phyloP scores from a whole-genome alignment of 2,888 invertebrate genomes.

The Enchytraeus crypticus region DNA sequence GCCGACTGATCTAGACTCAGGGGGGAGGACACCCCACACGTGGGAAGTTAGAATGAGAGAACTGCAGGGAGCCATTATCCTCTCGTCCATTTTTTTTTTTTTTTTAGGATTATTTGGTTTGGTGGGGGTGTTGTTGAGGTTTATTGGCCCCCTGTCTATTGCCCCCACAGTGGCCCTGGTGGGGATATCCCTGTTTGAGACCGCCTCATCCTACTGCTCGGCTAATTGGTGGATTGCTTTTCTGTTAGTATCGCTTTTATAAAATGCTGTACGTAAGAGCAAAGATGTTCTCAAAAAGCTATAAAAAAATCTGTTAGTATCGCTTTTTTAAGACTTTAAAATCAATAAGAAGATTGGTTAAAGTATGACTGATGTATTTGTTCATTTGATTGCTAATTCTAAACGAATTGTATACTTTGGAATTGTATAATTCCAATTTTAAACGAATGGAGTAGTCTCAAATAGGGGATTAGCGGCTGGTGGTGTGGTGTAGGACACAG shows the following conservation, averaged over 20 bases:
- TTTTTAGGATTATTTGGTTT: slow-evolving; percentile 63
- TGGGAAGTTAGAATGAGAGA: too few relatives aligned
- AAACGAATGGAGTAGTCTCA: too few relatives aligned
- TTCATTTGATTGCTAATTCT: too few relatives aligned
- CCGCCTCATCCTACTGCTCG: slow-evolving; percentile 67
- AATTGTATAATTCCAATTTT: too few relatives aligned
- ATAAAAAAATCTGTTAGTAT: background rate
- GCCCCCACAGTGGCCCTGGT: slow-evolving; percentile 66
- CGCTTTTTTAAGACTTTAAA: too few relatives aligned
- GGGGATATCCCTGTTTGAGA: slow-evolving; percentile 70
- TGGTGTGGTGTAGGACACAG: too few relatives aligned
- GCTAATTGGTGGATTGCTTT: slow-evolving; percentile 76
- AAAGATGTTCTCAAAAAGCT: background rate
- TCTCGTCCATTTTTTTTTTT: slow-evolving; percentile 67
- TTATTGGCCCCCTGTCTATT: slow-evolving; percentile 72
- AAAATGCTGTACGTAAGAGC: background rate
- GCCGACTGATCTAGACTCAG: too few relatives aligned
- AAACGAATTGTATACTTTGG: too few relatives aligned
- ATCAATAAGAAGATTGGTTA: too few relatives aligned
- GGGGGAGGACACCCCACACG: too few relatives aligned
- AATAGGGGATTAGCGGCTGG: too few relatives aligned
- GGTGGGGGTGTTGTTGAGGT: slow-evolving; percentile 64
- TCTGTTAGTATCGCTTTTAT: slow-evolving; percentile 55
- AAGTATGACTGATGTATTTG: too few relatives aligned
- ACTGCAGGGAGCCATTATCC: slow-evolving; percentile 71